These are phyloP conservation scores for Colletes collaris DNA, from an alignment of 2,888 invertebrate genomes.

Conservation along the genomic window DNA sequence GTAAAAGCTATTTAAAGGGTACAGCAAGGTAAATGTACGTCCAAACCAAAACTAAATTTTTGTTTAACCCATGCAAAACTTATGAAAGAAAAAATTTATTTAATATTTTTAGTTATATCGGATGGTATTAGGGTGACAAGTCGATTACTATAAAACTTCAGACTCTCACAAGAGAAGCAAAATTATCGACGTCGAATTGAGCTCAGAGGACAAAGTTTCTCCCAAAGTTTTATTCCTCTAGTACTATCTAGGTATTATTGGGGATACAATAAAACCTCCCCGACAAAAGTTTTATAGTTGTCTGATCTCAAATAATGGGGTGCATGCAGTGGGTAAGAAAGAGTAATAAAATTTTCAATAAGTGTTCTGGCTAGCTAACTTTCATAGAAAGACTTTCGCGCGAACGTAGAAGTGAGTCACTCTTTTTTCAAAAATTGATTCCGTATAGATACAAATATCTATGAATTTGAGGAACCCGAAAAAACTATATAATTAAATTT, in stretches of 20 bases:
- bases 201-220: constrained; percentile 1
- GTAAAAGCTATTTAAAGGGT: too few species aligned
- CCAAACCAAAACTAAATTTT: too few species aligned
- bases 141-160: constrained; percentile 18
- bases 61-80: neutral
- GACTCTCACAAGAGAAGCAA: neutral
- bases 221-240: constrained; percentile 13
- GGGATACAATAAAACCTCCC: constrained; percentile 22
- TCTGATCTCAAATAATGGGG: neutral
- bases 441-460: too few species aligned
- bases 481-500: too few species aligned
- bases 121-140: neutral
- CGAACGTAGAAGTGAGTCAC: too few species aligned
- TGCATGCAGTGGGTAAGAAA: neutral
- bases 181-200: constrained; percentile 18
- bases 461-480: too few species aligned
- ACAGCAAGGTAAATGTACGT: too few species aligned
- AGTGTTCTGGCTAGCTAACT: neutral
- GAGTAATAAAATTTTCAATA: constrained; percentile 9
- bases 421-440: too few species aligned
- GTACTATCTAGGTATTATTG: constrained; percentile 13
- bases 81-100: neutral
- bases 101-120: neutral
- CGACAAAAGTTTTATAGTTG: constrained; percentile 14
- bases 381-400: neutral